These are phyloP conservation scores for Brachyhypopomus occidentalis DNA, from an alignment of 2,113 vertebrate genomes.

Conservation along the genomic window DNA sequence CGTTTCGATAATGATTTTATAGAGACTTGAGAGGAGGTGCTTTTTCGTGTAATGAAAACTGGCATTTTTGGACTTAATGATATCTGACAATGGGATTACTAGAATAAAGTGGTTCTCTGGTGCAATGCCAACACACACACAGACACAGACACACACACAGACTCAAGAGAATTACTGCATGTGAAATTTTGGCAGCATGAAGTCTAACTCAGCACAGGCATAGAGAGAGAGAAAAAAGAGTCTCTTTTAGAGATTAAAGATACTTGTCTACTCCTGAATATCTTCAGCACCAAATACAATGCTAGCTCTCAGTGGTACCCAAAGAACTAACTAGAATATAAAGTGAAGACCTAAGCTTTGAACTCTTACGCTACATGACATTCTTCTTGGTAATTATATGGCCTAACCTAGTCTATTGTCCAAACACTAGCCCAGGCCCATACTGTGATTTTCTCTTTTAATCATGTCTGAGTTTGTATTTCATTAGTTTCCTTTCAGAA, in stretches of 20 bases:
- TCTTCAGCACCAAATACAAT: neutral
- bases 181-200: conserved; percentile 31
- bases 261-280: neutral
- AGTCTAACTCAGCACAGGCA: neutral
- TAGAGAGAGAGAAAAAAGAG: neutral
- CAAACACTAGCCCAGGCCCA: no score
- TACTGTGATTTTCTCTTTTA: no score
- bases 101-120: conserved; percentile 62
- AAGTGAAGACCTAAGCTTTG: no score
- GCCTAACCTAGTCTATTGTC: no score
- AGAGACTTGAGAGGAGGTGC: conserved; percentile 8
- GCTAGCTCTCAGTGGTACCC: no score
- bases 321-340: no score
- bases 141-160: neutral
- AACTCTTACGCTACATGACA: no score
- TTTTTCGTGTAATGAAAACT: conserved; percentile 35
- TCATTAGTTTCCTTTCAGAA: neutral
- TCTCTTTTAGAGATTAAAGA: neutral
- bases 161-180: conserved; percentile 35
- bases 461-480: neutral
- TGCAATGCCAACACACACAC: conserved; percentile 28
- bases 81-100: conserved; percentile 25
- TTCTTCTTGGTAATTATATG: no score
- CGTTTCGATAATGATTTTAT: neutral
- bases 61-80: conserved; percentile 31